A percentile compares a stretch with the other conserved stretches of the same genome.
Evolutionary conservation across 53 echinoderm and acorn worm species (phyloP).

Genomic region (Luidia sarsii): DNA sequence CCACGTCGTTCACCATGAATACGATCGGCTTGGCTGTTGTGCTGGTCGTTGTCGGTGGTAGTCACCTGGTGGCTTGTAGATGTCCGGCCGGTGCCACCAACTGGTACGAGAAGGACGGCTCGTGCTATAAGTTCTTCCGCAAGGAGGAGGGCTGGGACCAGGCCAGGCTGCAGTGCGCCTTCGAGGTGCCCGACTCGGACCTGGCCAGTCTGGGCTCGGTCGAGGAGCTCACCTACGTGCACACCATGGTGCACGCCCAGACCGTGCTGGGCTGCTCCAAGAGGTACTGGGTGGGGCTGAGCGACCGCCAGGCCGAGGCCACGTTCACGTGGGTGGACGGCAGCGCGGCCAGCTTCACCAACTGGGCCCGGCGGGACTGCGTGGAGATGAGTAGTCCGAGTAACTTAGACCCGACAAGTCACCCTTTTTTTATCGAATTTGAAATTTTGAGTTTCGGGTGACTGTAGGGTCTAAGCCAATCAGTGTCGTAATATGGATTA

Average conservation of each 20-base stretch:
- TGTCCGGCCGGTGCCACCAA: background rate
- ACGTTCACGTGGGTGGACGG: background rate
- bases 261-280: background rate
- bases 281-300: conserved; percentile 20
- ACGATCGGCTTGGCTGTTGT: too few species aligned
- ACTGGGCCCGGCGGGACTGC: conserved; percentile 7
- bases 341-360: conserved; percentile 7
- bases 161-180: conserved; percentile 8
- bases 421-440: too few species aligned
- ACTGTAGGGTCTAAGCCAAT: too few species aligned
- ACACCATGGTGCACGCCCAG: conserved; percentile 4
- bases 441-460: too few species aligned
- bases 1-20: too few species aligned
- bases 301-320: background rate
- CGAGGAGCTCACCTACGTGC: background rate
- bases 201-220: background rate
- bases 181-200: background rate
- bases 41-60: too few species aligned
- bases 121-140: conserved; percentile 7
- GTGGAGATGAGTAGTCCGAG: too few species aligned
- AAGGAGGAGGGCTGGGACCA: conserved; percentile 15
- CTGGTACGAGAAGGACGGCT: conserved; percentile 11
- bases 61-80: too few species aligned
- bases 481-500: too few species aligned
- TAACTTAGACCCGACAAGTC: too few species aligned